Evolutionary conservation across 2,888 invertebrate species (phyloP).

Genomic region (Serripes groenlandicus): DNA sequence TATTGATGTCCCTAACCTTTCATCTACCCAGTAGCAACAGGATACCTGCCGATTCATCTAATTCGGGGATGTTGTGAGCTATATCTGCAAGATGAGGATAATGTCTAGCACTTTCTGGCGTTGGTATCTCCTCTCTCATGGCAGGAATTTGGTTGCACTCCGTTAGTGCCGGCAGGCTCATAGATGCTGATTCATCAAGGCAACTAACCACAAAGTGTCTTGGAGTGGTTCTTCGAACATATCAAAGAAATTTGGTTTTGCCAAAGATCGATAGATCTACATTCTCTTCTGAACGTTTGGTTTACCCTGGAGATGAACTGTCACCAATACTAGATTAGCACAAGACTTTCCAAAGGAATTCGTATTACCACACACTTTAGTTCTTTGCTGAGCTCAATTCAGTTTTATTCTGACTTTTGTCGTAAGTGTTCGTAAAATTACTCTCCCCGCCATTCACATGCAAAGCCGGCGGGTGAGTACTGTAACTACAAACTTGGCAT

Average conservation of each 20-base stretch:
- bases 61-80: constrained; percentile 26
- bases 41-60: constrained; percentile 27
- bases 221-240: constrained; percentile 17
- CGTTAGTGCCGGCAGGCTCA: constrained; percentile 37
- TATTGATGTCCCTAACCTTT: not conserved
- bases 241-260: constrained; percentile 37
- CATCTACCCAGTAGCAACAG: constrained; percentile 19
- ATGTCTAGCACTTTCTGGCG: constrained; percentile 27
- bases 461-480: not conserved
- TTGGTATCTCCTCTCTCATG: constrained; percentile 43
- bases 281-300: constrained; percentile 16
- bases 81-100: constrained; percentile 43
- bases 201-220: constrained; percentile 33
- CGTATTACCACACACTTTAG: not conserved
- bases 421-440: not conserved
- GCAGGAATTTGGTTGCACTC: constrained; percentile 56
- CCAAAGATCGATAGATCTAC: constrained; percentile 47
- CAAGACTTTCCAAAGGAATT: not conserved
- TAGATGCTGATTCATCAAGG: constrained; percentile 15
- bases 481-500: not conserved
- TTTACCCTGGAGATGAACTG: not conserved
- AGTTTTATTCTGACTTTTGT: too few relatives aligned
- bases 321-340: not conserved
- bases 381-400: too few relatives aligned
- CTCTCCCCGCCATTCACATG: not conserved